phyloP scores from a whole-genome alignment of 2,113 vertebrate genomes.

The Siniperca chuatsi region DNA sequence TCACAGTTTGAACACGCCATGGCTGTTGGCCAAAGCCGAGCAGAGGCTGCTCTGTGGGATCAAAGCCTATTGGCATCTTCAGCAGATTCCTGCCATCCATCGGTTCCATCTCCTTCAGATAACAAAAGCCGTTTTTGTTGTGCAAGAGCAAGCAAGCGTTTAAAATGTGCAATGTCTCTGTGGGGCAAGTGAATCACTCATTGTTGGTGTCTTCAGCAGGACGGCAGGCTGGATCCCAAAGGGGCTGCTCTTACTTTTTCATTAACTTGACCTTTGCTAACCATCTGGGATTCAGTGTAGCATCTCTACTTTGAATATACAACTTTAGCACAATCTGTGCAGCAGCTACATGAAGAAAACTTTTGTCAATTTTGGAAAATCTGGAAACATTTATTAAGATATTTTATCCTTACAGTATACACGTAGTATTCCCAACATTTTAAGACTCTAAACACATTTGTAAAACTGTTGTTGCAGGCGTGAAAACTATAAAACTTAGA shows the following conservation, averaged over 20 bases:
- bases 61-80: slow-evolving; percentile 61
- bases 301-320: not conserved
- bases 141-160: slow-evolving; percentile 52
- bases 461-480: slow-evolving; percentile 22
- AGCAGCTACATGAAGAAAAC: not conserved
- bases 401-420: not conserved
- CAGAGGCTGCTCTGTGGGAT: slow-evolving; percentile 51
- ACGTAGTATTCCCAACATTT: not conserved
- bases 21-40: slow-evolving; percentile 39
- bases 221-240: slow-evolving; percentile 25
- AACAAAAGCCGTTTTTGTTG: slow-evolving; percentile 69
- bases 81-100: slow-evolving; percentile 68
- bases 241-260: slow-evolving; percentile 34
- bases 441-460: slow-evolving; percentile 10
- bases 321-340: not conserved
- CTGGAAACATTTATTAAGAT: not conserved
- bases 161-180: slow-evolving; percentile 45
- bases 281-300: not conserved
- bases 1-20: slow-evolving; percentile 28
- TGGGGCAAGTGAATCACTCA: slow-evolving; percentile 51
- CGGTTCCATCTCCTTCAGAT: slow-evolving; percentile 57
- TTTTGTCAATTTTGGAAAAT: not conserved
- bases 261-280: slow-evolving; percentile 27
- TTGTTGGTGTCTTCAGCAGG: slow-evolving; percentile 59
- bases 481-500: slow-evolving; percentile 41